Evolutionary conservation across 2,888 invertebrate species (phyloP).

Genomic region (Apamea crenata): DNA sequence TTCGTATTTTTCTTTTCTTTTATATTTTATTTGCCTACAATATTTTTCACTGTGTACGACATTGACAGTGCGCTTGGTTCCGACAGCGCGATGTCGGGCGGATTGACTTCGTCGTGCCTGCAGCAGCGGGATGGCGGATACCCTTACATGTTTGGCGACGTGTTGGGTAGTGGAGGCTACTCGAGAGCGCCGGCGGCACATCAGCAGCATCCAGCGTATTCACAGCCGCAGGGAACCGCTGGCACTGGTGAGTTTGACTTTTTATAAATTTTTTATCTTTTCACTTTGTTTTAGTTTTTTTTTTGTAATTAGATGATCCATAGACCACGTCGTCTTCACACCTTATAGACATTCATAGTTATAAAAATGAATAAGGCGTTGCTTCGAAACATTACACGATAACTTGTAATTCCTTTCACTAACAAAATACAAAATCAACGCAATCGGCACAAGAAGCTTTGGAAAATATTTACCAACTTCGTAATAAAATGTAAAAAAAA

Average conservation of each 20-base stretch:
- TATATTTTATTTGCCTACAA: slow-evolving; percentile 41
- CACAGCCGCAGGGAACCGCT: slow-evolving; percentile 90
- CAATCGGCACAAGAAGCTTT: slow-evolving; percentile 80
- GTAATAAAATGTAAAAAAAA: slow-evolving; percentile 87
- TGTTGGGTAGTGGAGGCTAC: slow-evolving; percentile 93
- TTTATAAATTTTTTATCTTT: background rate
- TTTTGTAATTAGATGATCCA: background rate
- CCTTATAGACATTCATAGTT: background rate
- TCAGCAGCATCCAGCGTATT: slow-evolving; percentile 92
- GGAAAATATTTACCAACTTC: slow-evolving; percentile 88
- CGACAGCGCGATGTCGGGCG: slow-evolving; percentile 96
- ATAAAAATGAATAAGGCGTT: background rate
- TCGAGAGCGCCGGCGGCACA: slow-evolving; percentile 94
- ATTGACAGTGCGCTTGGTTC: slow-evolving; percentile 56
- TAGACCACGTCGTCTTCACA: background rate
- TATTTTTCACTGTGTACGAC: slow-evolving; percentile 43
- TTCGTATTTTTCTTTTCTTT: slow-evolving; percentile 7
- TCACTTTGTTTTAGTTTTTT: background rate
- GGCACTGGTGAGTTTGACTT: slow-evolving; percentile 90
- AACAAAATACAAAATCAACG: slow-evolving; percentile 74
- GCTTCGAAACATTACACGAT: background rate
- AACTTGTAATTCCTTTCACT: slow-evolving; percentile 37
- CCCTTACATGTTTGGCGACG: slow-evolving; percentile 98
- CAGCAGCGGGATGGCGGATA: slow-evolving; percentile 95
- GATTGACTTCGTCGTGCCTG: slow-evolving; percentile 95